Percentiles rank a stretch among this genome's conserved stretches.
Conservation (phyloP, 2,888 invertebrate species). For the Rotaria macrura region DNA sequence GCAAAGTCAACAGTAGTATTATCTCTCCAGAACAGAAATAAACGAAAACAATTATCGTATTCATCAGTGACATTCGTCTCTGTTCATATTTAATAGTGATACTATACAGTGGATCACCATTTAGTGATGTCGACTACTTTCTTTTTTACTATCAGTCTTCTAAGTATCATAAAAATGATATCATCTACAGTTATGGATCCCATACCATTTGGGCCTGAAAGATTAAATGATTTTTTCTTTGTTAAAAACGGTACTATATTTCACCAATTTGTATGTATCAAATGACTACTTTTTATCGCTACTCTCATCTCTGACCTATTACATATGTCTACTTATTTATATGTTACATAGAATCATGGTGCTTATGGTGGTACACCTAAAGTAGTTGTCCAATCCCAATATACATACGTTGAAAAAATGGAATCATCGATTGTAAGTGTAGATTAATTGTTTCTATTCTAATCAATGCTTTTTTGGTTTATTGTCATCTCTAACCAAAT, state of each 20-base stretch:
- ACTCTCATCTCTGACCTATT: too few species aligned
- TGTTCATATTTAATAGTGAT: too few species aligned
- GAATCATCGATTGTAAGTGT: not conserved
- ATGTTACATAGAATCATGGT: not conserved
- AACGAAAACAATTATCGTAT: too few species aligned
- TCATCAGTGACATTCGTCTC: too few species aligned
- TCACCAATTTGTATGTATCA: not conserved
- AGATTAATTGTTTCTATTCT: not conserved
- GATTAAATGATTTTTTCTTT: slow-evolving; percentile 1
- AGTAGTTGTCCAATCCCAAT: not conserved
- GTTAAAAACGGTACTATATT: not conserved
- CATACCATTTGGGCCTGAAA: not conserved
- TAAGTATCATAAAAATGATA: not conserved
- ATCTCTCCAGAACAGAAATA: too few species aligned
- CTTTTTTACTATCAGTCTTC: not conserved
- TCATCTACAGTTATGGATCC: not conserved
- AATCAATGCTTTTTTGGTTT: not conserved
- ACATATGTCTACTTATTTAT: too few species aligned
- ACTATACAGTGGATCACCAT: too few species aligned
- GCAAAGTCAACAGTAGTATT: too few species aligned
- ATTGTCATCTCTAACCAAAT: not conserved
- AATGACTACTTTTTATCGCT: not conserved
- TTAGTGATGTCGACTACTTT: not conserved
- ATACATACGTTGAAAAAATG: not conserved
- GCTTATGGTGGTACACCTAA: not conserved